Evolutionary conservation across 2,888 invertebrate species (phyloP).

Genomic region (Plagodis dolabraria): DNA sequence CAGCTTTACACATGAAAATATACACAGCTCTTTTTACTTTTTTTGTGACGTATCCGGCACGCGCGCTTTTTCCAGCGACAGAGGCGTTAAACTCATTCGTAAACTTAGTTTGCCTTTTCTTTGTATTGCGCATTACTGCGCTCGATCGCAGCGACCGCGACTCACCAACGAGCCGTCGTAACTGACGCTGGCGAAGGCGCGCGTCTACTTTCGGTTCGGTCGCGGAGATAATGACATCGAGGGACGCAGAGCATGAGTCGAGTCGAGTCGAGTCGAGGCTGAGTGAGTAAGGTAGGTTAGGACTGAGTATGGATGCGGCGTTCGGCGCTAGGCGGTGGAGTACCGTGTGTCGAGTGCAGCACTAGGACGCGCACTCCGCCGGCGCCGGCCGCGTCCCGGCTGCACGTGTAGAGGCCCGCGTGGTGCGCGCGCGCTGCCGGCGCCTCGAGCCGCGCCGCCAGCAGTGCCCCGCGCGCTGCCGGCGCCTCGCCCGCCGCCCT

Average conservation of each 20-base stretch:
- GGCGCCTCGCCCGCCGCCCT: slow-evolving; percentile 50
- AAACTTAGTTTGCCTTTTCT: no score
- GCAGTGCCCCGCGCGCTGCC: slow-evolving; percentile 39
- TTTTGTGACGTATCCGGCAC: no score
- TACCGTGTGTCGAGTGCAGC: slow-evolving; percentile 33
- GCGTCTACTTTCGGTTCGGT: no score
- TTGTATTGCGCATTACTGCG: no score
- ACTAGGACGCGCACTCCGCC: slow-evolving; percentile 58
- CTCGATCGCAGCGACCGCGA: no score
- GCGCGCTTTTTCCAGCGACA: no score
- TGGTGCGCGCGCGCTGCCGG: slow-evolving; percentile 47
- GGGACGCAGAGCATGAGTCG: neutral
- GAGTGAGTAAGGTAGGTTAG: neutral
- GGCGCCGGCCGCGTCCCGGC: slow-evolving; percentile 49
- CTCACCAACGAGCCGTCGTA: no score
- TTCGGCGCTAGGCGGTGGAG: slow-evolving; percentile 24
- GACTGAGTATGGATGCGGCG: neutral
- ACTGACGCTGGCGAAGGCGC: no score
- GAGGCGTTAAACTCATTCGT: no score
- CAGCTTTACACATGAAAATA: no score
- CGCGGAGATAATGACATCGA: neutral
- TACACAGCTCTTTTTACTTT: no score
- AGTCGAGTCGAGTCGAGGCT: neutral
- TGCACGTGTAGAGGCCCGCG: slow-evolving; percentile 62
- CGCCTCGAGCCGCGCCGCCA: slow-evolving; percentile 31